Conservation (phyloP, 1,140 invertebrate species). For the Babylonia areolata region DNA sequence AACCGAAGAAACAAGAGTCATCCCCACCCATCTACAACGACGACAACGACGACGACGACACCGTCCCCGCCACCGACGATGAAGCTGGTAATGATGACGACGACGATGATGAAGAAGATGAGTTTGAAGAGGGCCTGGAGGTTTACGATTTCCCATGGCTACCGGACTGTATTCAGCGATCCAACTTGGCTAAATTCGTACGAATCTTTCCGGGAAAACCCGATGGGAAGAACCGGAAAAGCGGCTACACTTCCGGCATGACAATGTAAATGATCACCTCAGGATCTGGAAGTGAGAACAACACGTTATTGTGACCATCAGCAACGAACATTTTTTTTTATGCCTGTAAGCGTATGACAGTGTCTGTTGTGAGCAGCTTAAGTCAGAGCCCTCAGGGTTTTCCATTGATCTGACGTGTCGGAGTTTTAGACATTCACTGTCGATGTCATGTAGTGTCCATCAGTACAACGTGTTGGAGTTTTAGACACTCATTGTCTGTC, state of each 20-base stretch:
- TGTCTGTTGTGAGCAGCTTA: no score
- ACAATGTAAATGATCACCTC: not conserved
- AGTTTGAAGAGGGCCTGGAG: constrained; percentile 37
- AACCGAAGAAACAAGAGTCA: not conserved
- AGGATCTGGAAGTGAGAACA: no score
- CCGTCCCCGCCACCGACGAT: not conserved
- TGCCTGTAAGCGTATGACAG: no score
- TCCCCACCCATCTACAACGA: not conserved
- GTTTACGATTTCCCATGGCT: constrained; percentile 39
- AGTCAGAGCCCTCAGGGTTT: no score
- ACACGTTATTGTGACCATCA: no score
- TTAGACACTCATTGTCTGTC: no score
- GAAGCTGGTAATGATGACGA: not conserved
- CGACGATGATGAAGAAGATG: not conserved
- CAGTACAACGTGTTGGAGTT: no score
- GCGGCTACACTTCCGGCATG: not conserved
- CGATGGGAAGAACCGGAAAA: not conserved
- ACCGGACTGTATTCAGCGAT: constrained; percentile 26
- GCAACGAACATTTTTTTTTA: no score
- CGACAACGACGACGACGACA: not conserved
- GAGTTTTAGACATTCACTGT: no score
- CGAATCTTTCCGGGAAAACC: constrained; percentile 33
- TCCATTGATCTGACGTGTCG: no score
- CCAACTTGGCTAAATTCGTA: constrained; percentile 19
- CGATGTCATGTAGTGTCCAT: no score